Base-by-base conservation (phyloP, 2,113 vertebrate genomes). In the Hyaena hyaena region DNA sequence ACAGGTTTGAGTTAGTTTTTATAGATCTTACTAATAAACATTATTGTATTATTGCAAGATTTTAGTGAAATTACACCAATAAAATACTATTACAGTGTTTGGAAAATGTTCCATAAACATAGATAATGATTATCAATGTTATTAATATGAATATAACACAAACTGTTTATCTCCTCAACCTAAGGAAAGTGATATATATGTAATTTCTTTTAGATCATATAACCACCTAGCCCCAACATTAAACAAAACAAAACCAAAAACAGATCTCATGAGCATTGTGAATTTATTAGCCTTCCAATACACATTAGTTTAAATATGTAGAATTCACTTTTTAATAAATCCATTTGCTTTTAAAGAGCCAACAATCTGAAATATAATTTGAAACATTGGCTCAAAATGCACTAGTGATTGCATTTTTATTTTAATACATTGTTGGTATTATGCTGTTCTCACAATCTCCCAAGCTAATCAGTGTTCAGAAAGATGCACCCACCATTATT, bases 401-500 rank as follows among this genome's bases (percentile, higher is more conserved):
- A 93, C 3, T 33, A 23, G 7, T 87, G 90, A 77, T 15, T 96
- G 23, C 35, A 73, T 93, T 80, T 90, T 96, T 74, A 89, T 87
- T 90, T 76, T 88, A 83, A 68, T 65, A n/a, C 1, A 58, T 2
- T 79, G 3, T 88, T 23, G 87, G 45, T 33, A 50, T 28, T 39
- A 31, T 89, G 11, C 86, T 79, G 3, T 82, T 96, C 66, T 96
- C 65, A 84, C 14, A 69, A 17, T 94, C 55, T 91, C 69, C 16
- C 23, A 50, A 74, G 55, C 23, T 94, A 90, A 88, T 71, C 48
- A 76, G 17, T 88, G 17, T 69, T 81, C 50, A 94, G 61, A 97
- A 93, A 95, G 84, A 91, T 71, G 63, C 31, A 83, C 6, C 73
- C 53, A 63, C 53, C 80, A 80, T 82, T 95, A 86, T 79, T 96